Conservation (phyloP, 2,113 vertebrate genomes). For the Thalassoma bifasciatum region DNA sequence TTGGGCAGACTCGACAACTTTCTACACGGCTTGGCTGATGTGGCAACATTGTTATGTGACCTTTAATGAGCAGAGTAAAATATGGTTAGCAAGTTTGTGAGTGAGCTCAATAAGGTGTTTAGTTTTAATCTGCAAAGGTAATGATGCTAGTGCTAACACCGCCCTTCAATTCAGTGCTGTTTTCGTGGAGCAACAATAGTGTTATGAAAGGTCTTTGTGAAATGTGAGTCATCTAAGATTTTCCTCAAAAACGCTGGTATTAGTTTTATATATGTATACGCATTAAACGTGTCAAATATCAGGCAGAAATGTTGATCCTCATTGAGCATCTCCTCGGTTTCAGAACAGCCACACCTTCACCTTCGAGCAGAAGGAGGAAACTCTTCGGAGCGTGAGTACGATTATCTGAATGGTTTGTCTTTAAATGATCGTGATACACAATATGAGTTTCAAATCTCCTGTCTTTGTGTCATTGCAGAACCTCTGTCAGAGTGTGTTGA, state of each 20-base stretch:
- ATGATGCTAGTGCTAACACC: not conserved
- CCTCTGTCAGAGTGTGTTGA: constrained; percentile 90
- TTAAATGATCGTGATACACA: not conserved
- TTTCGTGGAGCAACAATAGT: too few relatives aligned
- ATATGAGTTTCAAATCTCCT: not conserved
- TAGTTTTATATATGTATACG: too few relatives aligned
- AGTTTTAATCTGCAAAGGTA: not conserved
- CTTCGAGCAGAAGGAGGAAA: constrained; percentile 92
- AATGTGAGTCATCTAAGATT: not conserved
- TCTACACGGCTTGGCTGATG: not conserved
- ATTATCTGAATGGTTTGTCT: not conserved
- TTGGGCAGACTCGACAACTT: not conserved
- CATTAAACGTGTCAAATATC: not conserved
- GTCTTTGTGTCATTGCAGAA: constrained; percentile 77
- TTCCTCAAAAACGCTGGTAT: accelerated
- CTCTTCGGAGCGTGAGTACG: constrained; percentile 89
- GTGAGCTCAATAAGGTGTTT: not conserved
- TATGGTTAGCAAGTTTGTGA: accelerated
- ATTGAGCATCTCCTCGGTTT: constrained; percentile 47
- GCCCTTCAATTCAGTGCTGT: not conserved
- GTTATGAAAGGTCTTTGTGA: too few relatives aligned
- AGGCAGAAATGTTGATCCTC: constrained; percentile 1
- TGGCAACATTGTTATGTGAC: not conserved
- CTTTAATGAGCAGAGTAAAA: not conserved
- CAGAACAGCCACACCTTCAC: constrained; percentile 91